These are phyloP conservation scores for Sebastes itinus DNA, from an alignment of 2,797 vertebrate genomes.

Conservation along the genomic window DNA sequence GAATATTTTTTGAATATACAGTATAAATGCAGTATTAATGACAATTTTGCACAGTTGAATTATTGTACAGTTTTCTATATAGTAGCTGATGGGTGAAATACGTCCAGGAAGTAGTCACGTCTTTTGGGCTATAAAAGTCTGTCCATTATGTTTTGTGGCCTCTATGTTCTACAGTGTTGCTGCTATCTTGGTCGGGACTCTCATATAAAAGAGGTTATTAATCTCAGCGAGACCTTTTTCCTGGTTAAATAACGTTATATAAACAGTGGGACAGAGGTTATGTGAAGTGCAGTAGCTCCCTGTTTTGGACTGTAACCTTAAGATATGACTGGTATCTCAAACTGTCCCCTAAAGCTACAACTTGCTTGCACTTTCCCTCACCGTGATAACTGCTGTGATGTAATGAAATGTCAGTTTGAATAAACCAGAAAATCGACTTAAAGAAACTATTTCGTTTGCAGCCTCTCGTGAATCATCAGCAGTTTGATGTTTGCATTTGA, in stretches of 20 bases:
- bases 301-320: background rate
- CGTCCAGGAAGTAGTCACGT: too few species aligned
- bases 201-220: background rate
- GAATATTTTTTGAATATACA: too few species aligned
- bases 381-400: background rate
- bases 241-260: background rate
- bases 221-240: background rate
- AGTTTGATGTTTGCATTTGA: conserved; percentile 5
- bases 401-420: conserved; percentile 27
- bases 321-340: conserved; percentile 10
- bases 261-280: background rate
- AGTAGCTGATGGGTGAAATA: too few species aligned
- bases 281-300: background rate
- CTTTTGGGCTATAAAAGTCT: background rate
- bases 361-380: background rate
- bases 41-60: too few species aligned
- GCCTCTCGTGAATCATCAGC: conserved; percentile 1
- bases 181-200: background rate
- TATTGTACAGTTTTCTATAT: too few species aligned
- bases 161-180: background rate
- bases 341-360: background rate
- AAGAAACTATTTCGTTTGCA: conserved; percentile 18
- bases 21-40: too few species aligned
- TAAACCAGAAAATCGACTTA: background rate
- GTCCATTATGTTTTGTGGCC: too few species aligned